A percentile compares a stretch with the other conserved stretches of the same genome.
phyloP scores from a whole-genome alignment of 2,113 vertebrate species.

The Seriola rivoliana region DNA sequence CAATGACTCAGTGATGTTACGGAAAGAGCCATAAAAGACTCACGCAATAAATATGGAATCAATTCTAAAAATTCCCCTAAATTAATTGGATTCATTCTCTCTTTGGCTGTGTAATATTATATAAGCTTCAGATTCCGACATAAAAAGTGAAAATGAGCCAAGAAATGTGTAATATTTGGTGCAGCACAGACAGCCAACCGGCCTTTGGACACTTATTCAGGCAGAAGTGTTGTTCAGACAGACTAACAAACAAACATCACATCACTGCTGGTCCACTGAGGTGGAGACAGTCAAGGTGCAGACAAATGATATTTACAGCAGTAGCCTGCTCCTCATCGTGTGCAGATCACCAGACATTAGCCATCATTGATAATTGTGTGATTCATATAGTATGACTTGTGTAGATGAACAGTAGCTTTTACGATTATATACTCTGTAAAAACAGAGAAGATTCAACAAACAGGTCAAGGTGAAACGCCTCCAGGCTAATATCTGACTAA shows the following conservation, averaged over 20 bases:
- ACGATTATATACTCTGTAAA: background rate
- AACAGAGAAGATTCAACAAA: slow-evolving; percentile 7
- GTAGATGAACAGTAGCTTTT: background rate
- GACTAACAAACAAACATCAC: slow-evolving; percentile 23
- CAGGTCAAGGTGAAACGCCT: slow-evolving; percentile 30
- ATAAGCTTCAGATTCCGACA: background rate
- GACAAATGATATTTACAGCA: slow-evolving; percentile 25
- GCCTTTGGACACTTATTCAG: slow-evolving; percentile 5
- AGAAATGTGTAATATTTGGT: background rate
- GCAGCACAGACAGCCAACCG: background rate
- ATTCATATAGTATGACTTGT: slow-evolving; percentile 3
- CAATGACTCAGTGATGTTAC: slow-evolving; percentile 45
- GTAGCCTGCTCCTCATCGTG: slow-evolving; percentile 1
- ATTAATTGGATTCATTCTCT: background rate
- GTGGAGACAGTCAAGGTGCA: slow-evolving; percentile 4
- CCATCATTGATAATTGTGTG: background rate
- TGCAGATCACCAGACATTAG: slow-evolving; percentile 15
- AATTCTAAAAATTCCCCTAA: background rate
- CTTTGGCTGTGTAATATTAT: background rate
- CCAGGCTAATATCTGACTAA: slow-evolving; percentile 19
- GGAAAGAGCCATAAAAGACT: slow-evolving; percentile 11
- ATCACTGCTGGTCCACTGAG: slow-evolving; percentile 9
- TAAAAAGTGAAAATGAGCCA: background rate
- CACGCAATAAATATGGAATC: slow-evolving; percentile 19
- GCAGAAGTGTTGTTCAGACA: slow-evolving; percentile 8